Percentiles rank a stretch among this genome's conserved stretches.
Evolutionary conservation across 2,797 vertebrate species (phyloP).

Genomic region (Halcyon chelicuti): DNA sequence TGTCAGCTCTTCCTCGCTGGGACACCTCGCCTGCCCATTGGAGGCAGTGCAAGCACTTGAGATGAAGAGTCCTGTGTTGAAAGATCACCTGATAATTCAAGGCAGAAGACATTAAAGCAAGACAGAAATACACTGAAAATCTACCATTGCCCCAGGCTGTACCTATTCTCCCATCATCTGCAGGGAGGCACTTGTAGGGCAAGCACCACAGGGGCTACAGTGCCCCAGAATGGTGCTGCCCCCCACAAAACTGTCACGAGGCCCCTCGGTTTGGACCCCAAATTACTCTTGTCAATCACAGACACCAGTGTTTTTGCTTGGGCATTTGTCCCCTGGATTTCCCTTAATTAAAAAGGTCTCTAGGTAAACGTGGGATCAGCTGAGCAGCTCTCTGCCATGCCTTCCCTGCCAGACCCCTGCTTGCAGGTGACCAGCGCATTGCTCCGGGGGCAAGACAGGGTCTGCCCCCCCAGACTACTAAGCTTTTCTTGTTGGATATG

Average conservation of each 20-base stretch:
- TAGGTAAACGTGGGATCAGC: background rate
- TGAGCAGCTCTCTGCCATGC: background rate
- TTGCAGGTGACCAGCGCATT: background rate
- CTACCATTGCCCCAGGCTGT: background rate
- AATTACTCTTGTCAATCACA: background rate
- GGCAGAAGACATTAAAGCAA: background rate
- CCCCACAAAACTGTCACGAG: fast-evolving
- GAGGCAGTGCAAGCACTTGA: background rate
- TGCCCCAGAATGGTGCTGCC: background rate
- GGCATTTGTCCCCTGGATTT: background rate
- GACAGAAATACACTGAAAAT: background rate
- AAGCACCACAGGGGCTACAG: background rate
- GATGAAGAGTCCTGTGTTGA: background rate
- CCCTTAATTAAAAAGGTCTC: background rate
- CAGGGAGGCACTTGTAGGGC: background rate
- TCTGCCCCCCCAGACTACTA: background rate
- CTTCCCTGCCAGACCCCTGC: background rate
- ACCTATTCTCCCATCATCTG: background rate
- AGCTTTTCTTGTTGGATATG: background rate
- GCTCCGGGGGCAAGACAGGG: fast-evolving
- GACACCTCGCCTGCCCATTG: background rate
- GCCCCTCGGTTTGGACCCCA: background rate
- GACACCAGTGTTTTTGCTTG: background rate
- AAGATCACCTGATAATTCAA: background rate
- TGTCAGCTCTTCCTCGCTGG: background rate